Base-by-base conservation (phyloP, 2,888 invertebrate genomes). In the Callyntrura sp. region DNA sequence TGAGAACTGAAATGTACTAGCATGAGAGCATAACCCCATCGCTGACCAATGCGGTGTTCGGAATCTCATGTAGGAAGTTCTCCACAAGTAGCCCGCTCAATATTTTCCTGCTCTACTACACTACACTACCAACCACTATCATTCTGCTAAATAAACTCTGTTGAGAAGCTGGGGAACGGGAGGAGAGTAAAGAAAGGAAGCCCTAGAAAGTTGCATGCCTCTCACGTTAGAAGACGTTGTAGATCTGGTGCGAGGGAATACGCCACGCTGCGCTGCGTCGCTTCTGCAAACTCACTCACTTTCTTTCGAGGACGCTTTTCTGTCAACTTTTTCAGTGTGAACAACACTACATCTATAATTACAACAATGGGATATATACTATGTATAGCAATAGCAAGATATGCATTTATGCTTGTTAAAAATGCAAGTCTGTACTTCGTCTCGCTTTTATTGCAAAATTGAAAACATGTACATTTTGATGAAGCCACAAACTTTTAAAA, bases 171-270 rank as follows among this genome's bases (percentile, higher is more conserved):
- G 35, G 48, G 57, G 57, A 76, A 57, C 25, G 84, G 89, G 85
- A 68, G 89, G 84, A 79, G 89, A 78, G 11, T 35, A 20, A 23
- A 65, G 23, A 25, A 65, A 35, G 0, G 51, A 51, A 28, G 5
- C 17, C 0, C 3, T 43, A 28, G 78, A 89, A 60, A 82, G 83
- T 73, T 90, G 85, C 85, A 45, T 45, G 2, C 23, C 65, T 45
- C 82, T 85, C 86, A 86, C 90, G 86, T 60, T 90, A 90, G 90
- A 90, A 86, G 90, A 90, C 90, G 90, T 90, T 90, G 90, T 43
- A 12, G 60, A 82, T 86, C 82, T 20, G 35, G 43, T 14, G 8
- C 11, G 25, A 45, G 17, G 25, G 20, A 62, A 55, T n/a, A 81
- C 81, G 85, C 89, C 60, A 85, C 60, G 85, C 73, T 79, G 78